Evolutionary conservation across 2,888 invertebrate genomes (phyloP), one percentile per base, ranked within the genome.

Genomic region (Melolontha melolontha): DNA sequence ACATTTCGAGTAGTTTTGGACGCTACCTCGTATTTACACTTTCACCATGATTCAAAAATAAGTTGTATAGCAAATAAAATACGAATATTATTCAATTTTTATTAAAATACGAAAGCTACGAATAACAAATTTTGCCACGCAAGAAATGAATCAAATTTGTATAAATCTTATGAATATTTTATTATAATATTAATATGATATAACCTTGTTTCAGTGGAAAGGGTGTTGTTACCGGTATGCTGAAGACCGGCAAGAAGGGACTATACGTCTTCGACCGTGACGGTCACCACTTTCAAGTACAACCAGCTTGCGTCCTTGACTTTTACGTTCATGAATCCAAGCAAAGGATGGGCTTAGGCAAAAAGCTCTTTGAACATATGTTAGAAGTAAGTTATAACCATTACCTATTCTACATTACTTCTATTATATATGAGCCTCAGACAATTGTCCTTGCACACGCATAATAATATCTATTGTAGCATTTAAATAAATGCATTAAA

Each of bases 201-300:
- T 70, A 34, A 34, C 75, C 75, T 73, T 70, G 67, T 79, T 85
- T 29, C 84, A 93, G 93, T 71, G 92, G 91, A 5, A 82, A 84
- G 73, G 88, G 88, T 11, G 83, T 85, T 41, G 90, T 93, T n/a
- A 88, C 95, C 52, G 98, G 97, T 0, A 85, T 97, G 76, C 85
- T 98, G 72, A 98, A 97, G 85, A 90, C 96, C 54, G 97, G 98
- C 34, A 87, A 87, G 71, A 98, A 98, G 85, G 92, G 93, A 78
- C 85, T 98, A 63, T 98, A 94, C 85, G 87, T 98, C 62, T 91
- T 91, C 80, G 93, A 95, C 81, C 86, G 88, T 75, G 82, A 85
- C 64, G 91, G 91, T 12, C 84, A 86, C 55, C 90, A 92, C 74
- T 91, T 90, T 80, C 94, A 96, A 81, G 86, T 93, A 67, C 89